phyloP scores from a whole-genome alignment of 2,797 vertebrate genomes.

The Oreochromis mossambicus region DNA sequence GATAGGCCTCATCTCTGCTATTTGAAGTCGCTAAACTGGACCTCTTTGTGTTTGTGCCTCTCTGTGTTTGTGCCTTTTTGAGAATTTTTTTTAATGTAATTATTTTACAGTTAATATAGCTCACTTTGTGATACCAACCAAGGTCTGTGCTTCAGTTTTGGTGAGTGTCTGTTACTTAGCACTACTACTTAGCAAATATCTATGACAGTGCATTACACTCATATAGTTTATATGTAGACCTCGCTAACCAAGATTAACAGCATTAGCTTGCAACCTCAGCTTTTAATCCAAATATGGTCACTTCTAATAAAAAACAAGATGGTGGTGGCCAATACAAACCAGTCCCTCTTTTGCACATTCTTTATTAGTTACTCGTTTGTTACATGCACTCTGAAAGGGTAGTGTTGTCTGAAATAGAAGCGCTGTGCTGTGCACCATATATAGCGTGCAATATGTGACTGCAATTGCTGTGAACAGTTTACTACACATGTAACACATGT shows the following conservation, averaged over 20 bases:
- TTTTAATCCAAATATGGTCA: background rate
- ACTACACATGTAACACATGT: background rate
- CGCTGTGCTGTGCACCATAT: background rate
- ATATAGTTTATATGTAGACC: background rate
- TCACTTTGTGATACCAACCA: background rate
- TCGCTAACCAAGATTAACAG: background rate
- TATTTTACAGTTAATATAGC: background rate
- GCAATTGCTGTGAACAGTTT: background rate
- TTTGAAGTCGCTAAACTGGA: background rate
- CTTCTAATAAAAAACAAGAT: background rate
- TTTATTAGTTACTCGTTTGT: background rate
- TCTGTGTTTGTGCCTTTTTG: background rate
- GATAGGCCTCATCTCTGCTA: fast-evolving
- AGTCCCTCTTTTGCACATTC: background rate
- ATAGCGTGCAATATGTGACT: background rate
- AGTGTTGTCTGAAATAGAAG: background rate
- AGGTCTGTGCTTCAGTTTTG: background rate
- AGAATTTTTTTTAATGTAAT: background rate
- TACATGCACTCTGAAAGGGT: background rate
- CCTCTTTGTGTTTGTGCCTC: background rate
- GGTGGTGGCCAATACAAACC: background rate
- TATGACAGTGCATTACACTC: background rate
- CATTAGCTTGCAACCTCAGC: background rate
- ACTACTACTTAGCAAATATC: background rate
- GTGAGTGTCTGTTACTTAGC: background rate